Evolutionary conservation across 1,140 invertebrate species (phyloP), one percentile per base, ranked within the genome.

Genomic region (Penaeus indicus): DNA sequence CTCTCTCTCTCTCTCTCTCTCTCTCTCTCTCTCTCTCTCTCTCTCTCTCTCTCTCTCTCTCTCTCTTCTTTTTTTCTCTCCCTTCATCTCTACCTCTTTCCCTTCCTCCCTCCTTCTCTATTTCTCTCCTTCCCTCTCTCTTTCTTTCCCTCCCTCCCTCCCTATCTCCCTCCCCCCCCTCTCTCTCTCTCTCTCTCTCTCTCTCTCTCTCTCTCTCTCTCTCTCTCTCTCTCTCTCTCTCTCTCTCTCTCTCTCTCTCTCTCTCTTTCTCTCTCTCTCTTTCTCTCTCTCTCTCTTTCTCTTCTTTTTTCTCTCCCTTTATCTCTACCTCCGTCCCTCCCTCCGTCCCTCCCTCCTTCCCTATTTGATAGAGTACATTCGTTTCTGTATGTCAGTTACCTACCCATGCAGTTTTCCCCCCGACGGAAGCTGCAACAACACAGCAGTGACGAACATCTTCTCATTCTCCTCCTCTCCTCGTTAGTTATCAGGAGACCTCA

Each of bases 251-350:
- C 38, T 79, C n/a, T 42, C 38, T 32, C 38, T 42, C 22, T 32
- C 38, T 22, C 42, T 79, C 42, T 21, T 21, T 32, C 77, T 32
- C 62, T 67, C 81, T 67, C 54, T 27, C 22, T 16, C 54, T 64
- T 25, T 32, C 80, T 63, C 80, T 82, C 22, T 19, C 22, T 83
- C 81, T 32, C n/a, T 83, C 81, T 32, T 62, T 83, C 60, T 64
- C 19, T 64, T 32, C 38, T 54, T 78, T 32, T 78, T 22, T 78
- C 77, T 79, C 77, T 79, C 27, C 61, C 38, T 79, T 60, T 42
- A 22, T 79, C 77, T 79, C 77, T 42, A 42, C 61, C 60, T 32
- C 19, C 27, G 61, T 64, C 80, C 19, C 54, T 63, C 80, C 27
- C 60, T 82, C 81, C 67, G n/a, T 64, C 81, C 67, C 81, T 3